Evolutionary conservation across 2,113 vertebrate genomes (phyloP), one percentile per base, ranked within the genome.

Genomic region (Cettia cetti): DNA sequence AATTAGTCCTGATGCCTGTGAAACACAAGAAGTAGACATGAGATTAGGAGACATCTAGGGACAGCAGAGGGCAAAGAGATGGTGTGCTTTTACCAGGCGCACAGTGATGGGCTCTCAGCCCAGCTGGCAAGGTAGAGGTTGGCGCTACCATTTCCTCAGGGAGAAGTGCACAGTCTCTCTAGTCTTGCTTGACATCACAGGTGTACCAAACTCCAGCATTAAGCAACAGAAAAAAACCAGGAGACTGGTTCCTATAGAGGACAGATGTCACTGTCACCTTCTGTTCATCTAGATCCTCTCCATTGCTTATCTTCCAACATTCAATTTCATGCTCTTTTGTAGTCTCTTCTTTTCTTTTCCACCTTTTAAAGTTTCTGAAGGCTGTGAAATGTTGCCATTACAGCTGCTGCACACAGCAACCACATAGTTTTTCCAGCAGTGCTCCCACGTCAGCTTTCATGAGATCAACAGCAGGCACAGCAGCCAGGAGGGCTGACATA

Each of bases 401-500:
- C 35, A 70, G 53, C 40, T 1, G 5, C 6, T 39, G 15, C 56
- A 65, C 31, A n/a, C 6, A 77, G 13, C 0, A 0, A 37, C 27
- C 2, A 1, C 23, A 39, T 26, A 0, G 0, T 57, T 80, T 60
- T 35, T 87, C 24, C 45, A 64, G 0, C 33, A 60, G 23, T 4
- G 10, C 21, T 87, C 10, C 13, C 39, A 64, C 1, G 0, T 60
- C 54, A 47, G 30, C 11, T 69, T 65, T 81, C 60, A 65, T 44
- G 52, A 79, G 45, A 33, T 21, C 1, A 5, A 59, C 1, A 9
- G 61, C 69, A 78, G 53, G 24, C 2, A 3, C 52, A 79, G 30
- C 37, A 80, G 54, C 22, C 71, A 82, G 15, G 10, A 63, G 21
- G 21, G 40, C 11, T 68, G 39, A 30, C 53, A 31, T 63, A 91